Evolutionary conservation across 2,888 invertebrate species (phyloP).

Genomic region (Stenodera caucasica): DNA sequence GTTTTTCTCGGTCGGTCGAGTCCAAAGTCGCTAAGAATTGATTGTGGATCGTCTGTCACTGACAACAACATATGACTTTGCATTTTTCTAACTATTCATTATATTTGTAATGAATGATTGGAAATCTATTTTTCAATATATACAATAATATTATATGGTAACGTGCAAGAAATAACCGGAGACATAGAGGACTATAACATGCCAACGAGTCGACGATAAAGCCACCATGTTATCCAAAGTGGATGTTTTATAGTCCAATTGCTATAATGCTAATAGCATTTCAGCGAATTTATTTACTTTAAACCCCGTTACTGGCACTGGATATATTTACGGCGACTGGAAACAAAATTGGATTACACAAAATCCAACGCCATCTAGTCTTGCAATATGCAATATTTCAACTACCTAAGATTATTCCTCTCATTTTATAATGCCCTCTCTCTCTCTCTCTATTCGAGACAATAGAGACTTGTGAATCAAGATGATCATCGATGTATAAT

Average conservation of each 20-base stretch:
- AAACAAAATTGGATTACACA: slow-evolving; percentile 43
- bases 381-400: slow-evolving; percentile 45
- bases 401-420: slow-evolving; percentile 39
- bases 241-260: slow-evolving; percentile 41
- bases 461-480: slow-evolving; percentile 1
- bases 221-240: slow-evolving; percentile 35
- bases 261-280: slow-evolving; percentile 44
- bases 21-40: slow-evolving; percentile 51
- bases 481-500: not conserved
- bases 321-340: slow-evolving; percentile 39
- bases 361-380: slow-evolving; percentile 38
- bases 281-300: slow-evolving; percentile 45
- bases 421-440: slow-evolving; percentile 19
- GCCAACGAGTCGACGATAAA: slow-evolving; percentile 33
- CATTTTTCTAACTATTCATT: slow-evolving; percentile 27
- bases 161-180: not conserved
- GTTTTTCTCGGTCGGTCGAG: slow-evolving; percentile 51
- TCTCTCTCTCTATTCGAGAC: slow-evolving; percentile 15
- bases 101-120: slow-evolving; percentile 7
- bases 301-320: slow-evolving; percentile 38
- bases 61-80: slow-evolving; percentile 47
- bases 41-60: slow-evolving; percentile 51
- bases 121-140: no score
- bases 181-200: not conserved
- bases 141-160: no score